Conservation (phyloP, 2,888 invertebrate species). For the Dasypolia templi region DNA sequence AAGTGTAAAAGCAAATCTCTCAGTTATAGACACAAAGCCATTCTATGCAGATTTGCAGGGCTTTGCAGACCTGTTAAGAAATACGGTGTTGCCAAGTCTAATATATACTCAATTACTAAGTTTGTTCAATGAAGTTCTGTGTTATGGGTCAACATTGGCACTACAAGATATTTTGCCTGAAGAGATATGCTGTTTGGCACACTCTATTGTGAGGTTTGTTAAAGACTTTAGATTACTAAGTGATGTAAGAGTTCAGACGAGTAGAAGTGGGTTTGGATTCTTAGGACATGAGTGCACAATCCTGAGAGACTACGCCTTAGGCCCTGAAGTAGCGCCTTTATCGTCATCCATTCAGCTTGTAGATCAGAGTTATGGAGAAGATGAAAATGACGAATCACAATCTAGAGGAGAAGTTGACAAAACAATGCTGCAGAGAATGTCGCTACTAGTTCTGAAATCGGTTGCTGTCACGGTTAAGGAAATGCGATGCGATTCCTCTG, state of each 20-base stretch:
- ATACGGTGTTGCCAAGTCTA: slow-evolving; percentile 93
- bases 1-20: slow-evolving; percentile 97
- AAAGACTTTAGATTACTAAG: slow-evolving; percentile 95
- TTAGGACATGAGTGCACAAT: slow-evolving; percentile 85
- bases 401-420: slow-evolving; percentile 92
- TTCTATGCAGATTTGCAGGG: slow-evolving; percentile 96
- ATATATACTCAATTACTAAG: slow-evolving; percentile 96
- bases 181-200: slow-evolving; percentile 96
- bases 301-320: slow-evolving; percentile 81
- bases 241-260: slow-evolving; percentile 85
- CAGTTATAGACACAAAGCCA: slow-evolving; percentile 96
- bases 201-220: slow-evolving; percentile 95
- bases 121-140: slow-evolving; percentile 96
- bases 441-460: slow-evolving; percentile 96
- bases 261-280: slow-evolving; percentile 86
- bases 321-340: slow-evolving; percentile 79
- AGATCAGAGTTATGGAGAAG: slow-evolving; percentile 87
- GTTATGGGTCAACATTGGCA: slow-evolving; percentile 97
- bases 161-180: slow-evolving; percentile 96
- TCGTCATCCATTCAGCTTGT: slow-evolving; percentile 85
- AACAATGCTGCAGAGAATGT: slow-evolving; percentile 96
- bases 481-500: slow-evolving; percentile 96
- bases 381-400: slow-evolving; percentile 82
- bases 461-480: slow-evolving; percentile 97
- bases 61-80: slow-evolving; percentile 93